Base-by-base conservation (phyloP, 2,888 invertebrate species). In the Cryptus viduatorius region DNA sequence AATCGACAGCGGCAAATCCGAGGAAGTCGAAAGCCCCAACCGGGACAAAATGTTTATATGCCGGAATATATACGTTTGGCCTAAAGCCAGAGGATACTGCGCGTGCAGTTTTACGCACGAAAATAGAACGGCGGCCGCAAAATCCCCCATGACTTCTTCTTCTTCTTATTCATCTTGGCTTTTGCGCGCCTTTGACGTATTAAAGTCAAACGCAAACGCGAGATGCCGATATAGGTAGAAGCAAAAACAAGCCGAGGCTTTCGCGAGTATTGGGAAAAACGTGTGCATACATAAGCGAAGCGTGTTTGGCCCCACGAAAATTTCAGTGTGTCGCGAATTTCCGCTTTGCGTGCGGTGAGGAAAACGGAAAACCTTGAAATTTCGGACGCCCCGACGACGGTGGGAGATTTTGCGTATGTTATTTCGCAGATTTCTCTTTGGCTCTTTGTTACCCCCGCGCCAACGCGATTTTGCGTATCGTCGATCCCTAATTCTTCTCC, bases 111-210 rank as follows among this genome's bases (percentile, higher is more conserved):
- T 92, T 89, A 87, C 75, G 85, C 84, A 84, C 92, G 84, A 91
- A 92, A 93, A 93, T 93, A 93, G 92, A 92, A 86, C 86, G 86
- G 87, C 87, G 90, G 84, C 89, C 88, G 79, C 61, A 83, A 90
- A 93, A 92, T 92, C 91, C 92, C 92, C 93, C 93, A 93, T 93
- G 92, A 92, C 89, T 92, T 92, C 89, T 90, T 87, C 87, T 86
- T 89, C 86, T 87, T 88, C 86, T 86, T 88, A 75, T 78, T 84
- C 72, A 67, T 84, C 83, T 89, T 87, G 86, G 86, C 89, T 87
- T 83, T 85, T 69, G 79, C 72, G 76, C 83, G 53, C 53, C 79
- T 75, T 67, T 71, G 71, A 79, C 83, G 85, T 61, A 83, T 86
- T 65, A 80, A 79, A 85, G 75, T 77, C 19, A 82, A 82, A 79